Evolutionary conservation across 1,140 invertebrate genomes (phyloP), one percentile per base, ranked within the genome.

Genomic region (Orchestia grillus): DNA sequence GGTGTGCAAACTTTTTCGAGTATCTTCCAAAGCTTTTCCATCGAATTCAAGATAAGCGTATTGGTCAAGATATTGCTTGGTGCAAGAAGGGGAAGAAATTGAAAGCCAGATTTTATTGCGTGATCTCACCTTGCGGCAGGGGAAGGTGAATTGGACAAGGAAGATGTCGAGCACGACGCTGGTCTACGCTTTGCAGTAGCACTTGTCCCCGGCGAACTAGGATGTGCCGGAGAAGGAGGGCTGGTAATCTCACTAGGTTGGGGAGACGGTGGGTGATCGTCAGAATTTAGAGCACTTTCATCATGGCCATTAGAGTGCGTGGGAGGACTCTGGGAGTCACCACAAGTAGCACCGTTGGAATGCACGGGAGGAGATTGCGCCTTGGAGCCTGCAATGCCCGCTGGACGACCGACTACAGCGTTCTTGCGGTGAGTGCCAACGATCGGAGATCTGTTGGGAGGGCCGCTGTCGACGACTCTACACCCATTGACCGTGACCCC

Each of bases 91-190:
- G 62, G 36, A 77, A 77, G 62, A 19, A 77, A 77, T 15, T 77
- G 28, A 36, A 77, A 77, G 62, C 62, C 62, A 77, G 62, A 91
- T 91, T 45, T 94, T 94, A 94, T 94, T 94, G 44, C 44, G 40
- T 94, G 92, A 44, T 42, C 92, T 94, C 92, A 94, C 92, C 92
- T 94, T 94, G 92, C 40, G 43, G 92, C 44, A 94, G 92, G 92
- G 44, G 92, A 94, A 45, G 92, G 92, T 23, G 92, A 94, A 94
- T 47, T n/a, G 92, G 92, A 94, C 92, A 94, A 44, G 43, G 43
- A 44, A n/a, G 92, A 44, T 94, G 92, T 94, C 44, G 92, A 45
- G 44, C 43, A 94, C 36, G 92, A 94, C 11, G 92, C 40, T 6
- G 92, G 0, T n/a, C 92, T 44, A n/a, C 43, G 43, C 40, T 94